Evolutionary conservation across 2,888 invertebrate genomes (phyloP).

Genomic region (Drosophila mayaguana): DNA sequence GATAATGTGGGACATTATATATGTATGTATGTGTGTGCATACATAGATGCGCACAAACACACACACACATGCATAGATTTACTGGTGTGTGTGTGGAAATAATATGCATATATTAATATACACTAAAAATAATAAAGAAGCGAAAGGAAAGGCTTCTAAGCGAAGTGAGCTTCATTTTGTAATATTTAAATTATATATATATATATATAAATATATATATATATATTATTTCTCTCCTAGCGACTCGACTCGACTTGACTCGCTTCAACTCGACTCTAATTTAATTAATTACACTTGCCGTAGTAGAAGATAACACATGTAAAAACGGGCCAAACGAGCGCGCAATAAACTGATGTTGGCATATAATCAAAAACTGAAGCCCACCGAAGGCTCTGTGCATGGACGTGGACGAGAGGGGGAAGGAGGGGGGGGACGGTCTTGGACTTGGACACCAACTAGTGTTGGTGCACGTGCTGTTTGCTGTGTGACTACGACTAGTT

Average conservation of each 20-base stretch:
- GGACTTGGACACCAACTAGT: background rate
- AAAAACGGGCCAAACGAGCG: conserved; percentile 22
- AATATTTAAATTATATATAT: conserved; percentile 11
- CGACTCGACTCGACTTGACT: background rate
- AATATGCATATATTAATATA: conserved; percentile 7
- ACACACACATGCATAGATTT: too few species aligned
- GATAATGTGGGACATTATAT: conserved; percentile 71
- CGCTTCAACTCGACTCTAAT: conserved; percentile 44
- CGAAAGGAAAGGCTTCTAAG: background rate
- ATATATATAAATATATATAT: background rate
- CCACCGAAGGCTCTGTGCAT: conserved; percentile 1
- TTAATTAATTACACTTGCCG: conserved; percentile 73
- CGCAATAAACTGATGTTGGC: conserved; percentile 69
- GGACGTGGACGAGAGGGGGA: background rate
- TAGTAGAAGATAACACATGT: conserved; percentile 59
- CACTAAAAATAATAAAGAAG: conserved; percentile 7
- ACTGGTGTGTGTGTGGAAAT: conserved; percentile 1
- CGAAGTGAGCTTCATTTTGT: too few species aligned
- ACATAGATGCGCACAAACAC: conserved; percentile 10
- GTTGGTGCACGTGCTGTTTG: conserved; percentile 35
- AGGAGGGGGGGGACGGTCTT: too few species aligned
- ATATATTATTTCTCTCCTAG: conserved; percentile 4
- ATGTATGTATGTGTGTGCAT: conserved; percentile 3
- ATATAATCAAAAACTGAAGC: conserved; percentile 59
- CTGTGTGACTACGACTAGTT: conserved; percentile 45